These are phyloP conservation scores for Orchesella flavescens DNA, from an alignment of 2,888 invertebrate genomes.

Conservation along the genomic window DNA sequence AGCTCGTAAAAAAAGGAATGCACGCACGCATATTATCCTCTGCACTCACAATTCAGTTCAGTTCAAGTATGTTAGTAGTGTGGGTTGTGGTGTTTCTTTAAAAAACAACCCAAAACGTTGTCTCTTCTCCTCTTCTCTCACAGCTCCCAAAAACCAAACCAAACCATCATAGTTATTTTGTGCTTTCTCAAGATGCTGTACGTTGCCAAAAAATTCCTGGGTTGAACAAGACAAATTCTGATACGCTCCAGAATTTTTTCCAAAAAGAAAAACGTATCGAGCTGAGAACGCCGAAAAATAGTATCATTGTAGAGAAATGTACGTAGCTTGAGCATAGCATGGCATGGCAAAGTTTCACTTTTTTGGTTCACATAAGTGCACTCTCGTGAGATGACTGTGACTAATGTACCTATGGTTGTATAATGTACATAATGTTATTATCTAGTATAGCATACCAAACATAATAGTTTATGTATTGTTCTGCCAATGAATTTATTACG, in stretches of 20 bases:
- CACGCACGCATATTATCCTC: too few species aligned
- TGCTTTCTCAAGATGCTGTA: not conserved
- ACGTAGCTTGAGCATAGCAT: not conserved
- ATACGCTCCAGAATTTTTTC: not conserved
- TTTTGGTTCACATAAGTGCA: conserved; percentile 30
- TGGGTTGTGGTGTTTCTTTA: not conserved
- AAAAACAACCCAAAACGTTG: too few species aligned
- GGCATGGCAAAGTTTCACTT: conserved; percentile 30
- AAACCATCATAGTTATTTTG: conserved; percentile 17
- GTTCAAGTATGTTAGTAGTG: not conserved
- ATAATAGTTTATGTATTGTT: conserved; percentile 27
- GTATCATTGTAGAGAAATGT: too few species aligned
- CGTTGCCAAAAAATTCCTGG: conserved; percentile 33
- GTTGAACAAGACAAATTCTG: conserved; percentile 30
- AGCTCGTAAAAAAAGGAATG: too few species aligned
- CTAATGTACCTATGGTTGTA: conserved; percentile 16
- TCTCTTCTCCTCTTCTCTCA: not conserved
- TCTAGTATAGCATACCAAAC: not conserved
- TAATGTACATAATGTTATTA: conserved; percentile 6
- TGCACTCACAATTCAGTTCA: too few species aligned
- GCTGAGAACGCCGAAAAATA: too few species aligned
- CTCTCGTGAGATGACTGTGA: conserved; percentile 16
- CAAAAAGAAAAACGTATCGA: too few species aligned
- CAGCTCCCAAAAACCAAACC: conserved; percentile 25
- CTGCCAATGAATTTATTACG: conserved; percentile 42